A percentile compares a stretch with the other conserved stretches of the same genome.
These are phyloP conservation scores for Polypterus senegalus DNA, from an alignment of 2,113 vertebrate genomes.

Conservation along the genomic window DNA sequence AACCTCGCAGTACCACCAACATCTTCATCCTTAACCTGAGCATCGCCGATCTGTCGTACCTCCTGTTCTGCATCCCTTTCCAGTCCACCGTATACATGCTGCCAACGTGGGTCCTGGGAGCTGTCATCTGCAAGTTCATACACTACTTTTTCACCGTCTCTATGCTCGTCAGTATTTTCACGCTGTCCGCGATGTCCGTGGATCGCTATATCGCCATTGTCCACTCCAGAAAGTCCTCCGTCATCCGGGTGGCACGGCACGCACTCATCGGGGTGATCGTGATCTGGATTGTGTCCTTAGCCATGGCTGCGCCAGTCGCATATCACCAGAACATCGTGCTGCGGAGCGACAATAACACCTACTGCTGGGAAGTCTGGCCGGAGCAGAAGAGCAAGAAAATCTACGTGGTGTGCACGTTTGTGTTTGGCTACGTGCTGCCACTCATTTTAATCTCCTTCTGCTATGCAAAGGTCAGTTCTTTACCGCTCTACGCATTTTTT, in stretches of 20 bases:
- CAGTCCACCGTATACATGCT: slow-evolving; percentile 84
- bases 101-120: slow-evolving; percentile 81
- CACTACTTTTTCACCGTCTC: slow-evolving; percentile 95
- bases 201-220: slow-evolving; percentile 94
- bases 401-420: slow-evolving; percentile 81
- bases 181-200: slow-evolving; percentile 87
- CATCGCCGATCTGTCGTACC: slow-evolving; percentile 86
- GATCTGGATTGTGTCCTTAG: slow-evolving; percentile 81
- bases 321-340: slow-evolving; percentile 74
- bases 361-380: slow-evolving; percentile 88
- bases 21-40: slow-evolving; percentile 92
- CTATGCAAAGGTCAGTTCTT: slow-evolving; percentile 78
- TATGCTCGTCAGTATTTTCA: slow-evolving; percentile 96
- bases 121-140: slow-evolving; percentile 85
- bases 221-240: slow-evolving; percentile 78
- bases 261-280: slow-evolving; percentile 67
- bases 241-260: slow-evolving; percentile 66
- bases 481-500: no score
- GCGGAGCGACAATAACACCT: slow-evolving; percentile 62
- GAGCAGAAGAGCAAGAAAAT: slow-evolving; percentile 64
- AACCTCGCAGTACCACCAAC: slow-evolving; percentile 80
- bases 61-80: slow-evolving; percentile 92
- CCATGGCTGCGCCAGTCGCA: slow-evolving; percentile 81
- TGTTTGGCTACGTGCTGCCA: slow-evolving; percentile 86
- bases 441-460: slow-evolving; percentile 90